These are phyloP conservation scores for Thymelicus sylvestris DNA, from an alignment of 2,888 invertebrate species.

Conservation along the genomic window DNA sequence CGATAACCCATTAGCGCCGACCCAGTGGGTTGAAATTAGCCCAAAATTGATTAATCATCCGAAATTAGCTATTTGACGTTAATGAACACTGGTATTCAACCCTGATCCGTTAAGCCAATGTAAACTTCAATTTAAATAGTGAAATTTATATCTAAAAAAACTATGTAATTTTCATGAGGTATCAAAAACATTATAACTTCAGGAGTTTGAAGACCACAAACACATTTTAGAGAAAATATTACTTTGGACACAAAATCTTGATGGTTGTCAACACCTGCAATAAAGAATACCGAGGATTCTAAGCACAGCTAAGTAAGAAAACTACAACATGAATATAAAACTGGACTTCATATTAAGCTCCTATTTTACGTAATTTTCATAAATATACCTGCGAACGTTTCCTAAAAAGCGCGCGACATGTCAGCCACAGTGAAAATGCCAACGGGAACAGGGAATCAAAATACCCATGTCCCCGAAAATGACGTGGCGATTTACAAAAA, in stretches of 20 bases:
- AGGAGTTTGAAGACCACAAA: too few species aligned
- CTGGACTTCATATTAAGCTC: conserved; percentile 5
- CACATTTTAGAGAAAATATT: too few species aligned
- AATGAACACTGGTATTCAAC: conserved; percentile 11
- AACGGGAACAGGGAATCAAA: conserved; percentile 17
- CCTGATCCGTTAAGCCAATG: background rate
- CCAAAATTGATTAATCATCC: conserved; percentile 22
- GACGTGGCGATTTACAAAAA: conserved; percentile 28
- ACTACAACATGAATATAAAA: too few species aligned
- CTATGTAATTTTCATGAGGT: too few species aligned
- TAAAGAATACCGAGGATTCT: too few species aligned
- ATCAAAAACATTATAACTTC: too few species aligned
- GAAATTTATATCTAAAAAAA: too few species aligned
- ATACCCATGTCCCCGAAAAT: conserved; percentile 29
- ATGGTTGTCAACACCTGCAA: too few species aligned
- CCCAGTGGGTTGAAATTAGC: conserved; percentile 22
- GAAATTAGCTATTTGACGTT: conserved; percentile 22
- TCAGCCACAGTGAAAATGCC: conserved; percentile 5
- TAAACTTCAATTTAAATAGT: too few species aligned
- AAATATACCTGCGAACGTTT: background rate
- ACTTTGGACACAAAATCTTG: too few species aligned
- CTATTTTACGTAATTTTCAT: conserved; percentile 44
- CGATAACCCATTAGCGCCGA: conserved; percentile 28
- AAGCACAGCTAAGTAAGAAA: too few species aligned
- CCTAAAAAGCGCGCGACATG: conserved; percentile 5